Conservation (phyloP, 2,113 vertebrate species). For the Periophthalmus modestus region DNA sequence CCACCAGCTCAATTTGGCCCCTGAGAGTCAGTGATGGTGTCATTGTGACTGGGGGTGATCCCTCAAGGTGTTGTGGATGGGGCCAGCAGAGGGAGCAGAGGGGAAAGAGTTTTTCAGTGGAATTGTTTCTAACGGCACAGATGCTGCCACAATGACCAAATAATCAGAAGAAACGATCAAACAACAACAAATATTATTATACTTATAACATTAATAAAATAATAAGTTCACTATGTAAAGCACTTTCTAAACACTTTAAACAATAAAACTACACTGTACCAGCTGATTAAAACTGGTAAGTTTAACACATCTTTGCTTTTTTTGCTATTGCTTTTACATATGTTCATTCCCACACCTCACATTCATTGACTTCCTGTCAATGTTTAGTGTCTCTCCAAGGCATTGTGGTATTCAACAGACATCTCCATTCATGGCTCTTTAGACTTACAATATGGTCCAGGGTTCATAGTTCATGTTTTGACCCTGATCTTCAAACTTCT, state of each 20-base stretch:
- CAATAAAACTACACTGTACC: no score
- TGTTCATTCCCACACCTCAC: not conserved
- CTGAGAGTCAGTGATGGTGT: conserved; percentile 53
- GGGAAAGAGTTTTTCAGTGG: conserved; percentile 5
- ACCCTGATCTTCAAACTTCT: conserved; percentile 34
- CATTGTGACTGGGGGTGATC: conserved; percentile 68
- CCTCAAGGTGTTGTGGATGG: conserved; percentile 20
- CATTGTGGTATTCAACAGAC: conserved; percentile 31
- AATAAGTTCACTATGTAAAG: no score
- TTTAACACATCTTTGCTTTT: no score
- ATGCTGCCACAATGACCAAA: not conserved
- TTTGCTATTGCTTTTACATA: not conserved
- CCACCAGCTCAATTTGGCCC: conserved; percentile 35
- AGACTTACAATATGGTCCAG: conserved; percentile 15
- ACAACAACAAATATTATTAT: no score
- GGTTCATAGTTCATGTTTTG: conserved; percentile 41
- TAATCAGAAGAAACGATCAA: no score
- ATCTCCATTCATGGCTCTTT: conserved; percentile 14
- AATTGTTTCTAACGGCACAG: not conserved
- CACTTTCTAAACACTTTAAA: no score
- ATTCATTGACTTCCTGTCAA: conserved; percentile 15
- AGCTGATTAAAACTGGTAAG: no score
- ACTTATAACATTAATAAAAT: no score
- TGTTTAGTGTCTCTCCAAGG: conserved; percentile 47
- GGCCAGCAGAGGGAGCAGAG: conserved; percentile 33